Conservation (phyloP, 1,140 invertebrate species). For the Monochamus saltuarius region DNA sequence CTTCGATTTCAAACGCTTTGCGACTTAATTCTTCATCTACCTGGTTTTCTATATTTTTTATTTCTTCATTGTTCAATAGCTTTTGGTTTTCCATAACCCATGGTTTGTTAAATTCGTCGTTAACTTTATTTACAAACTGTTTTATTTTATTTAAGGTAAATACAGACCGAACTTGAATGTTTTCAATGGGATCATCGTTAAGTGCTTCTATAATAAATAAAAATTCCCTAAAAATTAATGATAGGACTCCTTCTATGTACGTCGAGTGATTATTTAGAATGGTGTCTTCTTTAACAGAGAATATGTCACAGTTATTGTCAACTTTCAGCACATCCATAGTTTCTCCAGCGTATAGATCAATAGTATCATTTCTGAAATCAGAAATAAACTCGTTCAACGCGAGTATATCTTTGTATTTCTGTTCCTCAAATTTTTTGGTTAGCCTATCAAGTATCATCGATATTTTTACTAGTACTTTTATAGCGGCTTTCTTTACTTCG, state of each 20-base stretch:
- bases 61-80: slow-evolving; percentile 24
- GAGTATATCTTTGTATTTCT: slow-evolving; percentile 27
- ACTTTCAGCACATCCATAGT: slow-evolving; percentile 25
- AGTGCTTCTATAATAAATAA: slow-evolving; percentile 27
- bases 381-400: slow-evolving; percentile 20
- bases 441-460: slow-evolving; percentile 28
- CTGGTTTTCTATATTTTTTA: slow-evolving; percentile 15
- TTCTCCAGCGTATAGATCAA: slow-evolving; percentile 36
- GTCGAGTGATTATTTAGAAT: slow-evolving; percentile 9
- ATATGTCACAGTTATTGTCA: slow-evolving; percentile 26
- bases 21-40: slow-evolving; percentile 20
- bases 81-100: slow-evolving; percentile 27
- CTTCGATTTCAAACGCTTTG: slow-evolving; percentile 9
- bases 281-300: slow-evolving; percentile 18
- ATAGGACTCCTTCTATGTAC: slow-evolving; percentile 36
- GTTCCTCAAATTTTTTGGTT: slow-evolving; percentile 24
- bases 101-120: slow-evolving; percentile 27
- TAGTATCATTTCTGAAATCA: slow-evolving; percentile 24
- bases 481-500: slow-evolving; percentile 14
- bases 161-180: slow-evolving; percentile 29
- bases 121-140: slow-evolving; percentile 22
- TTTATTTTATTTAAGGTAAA: slow-evolving; percentile 27
- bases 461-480: slow-evolving; percentile 27
- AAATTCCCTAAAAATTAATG: slow-evolving; percentile 32
- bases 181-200: slow-evolving; percentile 29